Percentiles rank a stretch among this genome's conserved stretches.
These are phyloP conservation scores for Zosterops japonicus DNA, from an alignment of 2,113 vertebrate species.

Conservation along the genomic window DNA sequence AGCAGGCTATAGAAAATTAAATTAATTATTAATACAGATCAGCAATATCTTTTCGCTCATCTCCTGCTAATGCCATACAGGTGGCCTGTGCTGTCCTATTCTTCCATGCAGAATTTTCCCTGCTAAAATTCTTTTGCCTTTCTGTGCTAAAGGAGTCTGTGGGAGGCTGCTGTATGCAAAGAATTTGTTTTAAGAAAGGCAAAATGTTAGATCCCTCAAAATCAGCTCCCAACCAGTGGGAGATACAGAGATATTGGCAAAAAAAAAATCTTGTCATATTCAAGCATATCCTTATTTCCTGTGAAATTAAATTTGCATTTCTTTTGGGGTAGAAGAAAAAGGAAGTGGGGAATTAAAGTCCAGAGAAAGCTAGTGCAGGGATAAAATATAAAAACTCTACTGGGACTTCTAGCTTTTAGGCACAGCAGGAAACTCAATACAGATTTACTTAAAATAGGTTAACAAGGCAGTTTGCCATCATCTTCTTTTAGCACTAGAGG, in stretches of 20 bases:
- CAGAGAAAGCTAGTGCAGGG: conserved; percentile 32
- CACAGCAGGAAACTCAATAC: conserved; percentile 66
- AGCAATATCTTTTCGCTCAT: conserved; percentile 22
- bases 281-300: conserved; percentile 50
- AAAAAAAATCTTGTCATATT: neutral
- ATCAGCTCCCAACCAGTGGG: conserved; percentile 40
- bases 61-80: conserved; percentile 2
- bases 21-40: conserved; percentile 52
- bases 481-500: conserved; percentile 49
- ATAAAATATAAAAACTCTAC: conserved; percentile 56
- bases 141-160: conserved; percentile 30
- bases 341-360: conserved; percentile 53
- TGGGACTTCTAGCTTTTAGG: conserved; percentile 60
- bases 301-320: conserved; percentile 62
- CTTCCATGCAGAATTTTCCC: conserved; percentile 2
- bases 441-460: conserved; percentile 70
- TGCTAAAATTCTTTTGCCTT: conserved; percentile 26
- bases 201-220: conserved; percentile 50
- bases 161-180: conserved; percentile 49
- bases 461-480: conserved; percentile 67
- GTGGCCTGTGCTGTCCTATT: neutral
- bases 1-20: conserved; percentile 39
- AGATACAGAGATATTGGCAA: neutral
- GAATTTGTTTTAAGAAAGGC: conserved; percentile 62
- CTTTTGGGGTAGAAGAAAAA: conserved; percentile 39